Base-by-base conservation (phyloP, 1,140 invertebrate species). In the Prorops nasuta region DNA sequence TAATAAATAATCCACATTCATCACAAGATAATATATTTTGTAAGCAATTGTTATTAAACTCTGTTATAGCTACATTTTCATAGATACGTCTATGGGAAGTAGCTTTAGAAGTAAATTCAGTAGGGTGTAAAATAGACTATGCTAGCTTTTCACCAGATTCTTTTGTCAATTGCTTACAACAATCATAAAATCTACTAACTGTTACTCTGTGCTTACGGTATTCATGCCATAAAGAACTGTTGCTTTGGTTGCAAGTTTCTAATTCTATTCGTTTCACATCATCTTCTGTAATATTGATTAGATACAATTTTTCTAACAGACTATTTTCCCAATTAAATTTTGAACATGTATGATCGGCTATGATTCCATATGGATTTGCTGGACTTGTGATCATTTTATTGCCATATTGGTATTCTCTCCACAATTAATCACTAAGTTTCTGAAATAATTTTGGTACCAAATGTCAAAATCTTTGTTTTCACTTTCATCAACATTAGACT, bases 1-100 rank as follows among this genome's bases (percentile, higher is more conserved):
- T 47, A 37, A 71, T 53, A 39, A 66, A 60, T 0, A 72, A 39
- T 15, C 67, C 67, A 37, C 44, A 59, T 37, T 35, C 12, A 32
- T 42, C 9, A 39, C 41, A 6, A 3, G n/a, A n/a, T n/a, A n/a
- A n/a, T n/a, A n/a, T 28, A 6, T 6, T 28, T 10, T 28, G 24
- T 10, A 28, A 4, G 10, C 24, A 4, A 10, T 4, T 16, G 10
- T 38, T 14, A 36, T 51, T 14, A 38, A 49, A 44, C 8, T 18
- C 16, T 24, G 50, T 32, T 28, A 37, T 12, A n/a, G 51, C 54
- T 16, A 15, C 22, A 20, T 41, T 22, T 44, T 56, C 54, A 15
- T 56, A 22, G 24, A 18, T 17, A 18, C 17, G 39, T 2, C 51
- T 44, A 9, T 32, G 48, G 3, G 17, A 10, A 8, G 34, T 49